phyloP scores from a whole-genome alignment of 1,140 invertebrate species.

The Parasteatoda tepidariorum region DNA sequence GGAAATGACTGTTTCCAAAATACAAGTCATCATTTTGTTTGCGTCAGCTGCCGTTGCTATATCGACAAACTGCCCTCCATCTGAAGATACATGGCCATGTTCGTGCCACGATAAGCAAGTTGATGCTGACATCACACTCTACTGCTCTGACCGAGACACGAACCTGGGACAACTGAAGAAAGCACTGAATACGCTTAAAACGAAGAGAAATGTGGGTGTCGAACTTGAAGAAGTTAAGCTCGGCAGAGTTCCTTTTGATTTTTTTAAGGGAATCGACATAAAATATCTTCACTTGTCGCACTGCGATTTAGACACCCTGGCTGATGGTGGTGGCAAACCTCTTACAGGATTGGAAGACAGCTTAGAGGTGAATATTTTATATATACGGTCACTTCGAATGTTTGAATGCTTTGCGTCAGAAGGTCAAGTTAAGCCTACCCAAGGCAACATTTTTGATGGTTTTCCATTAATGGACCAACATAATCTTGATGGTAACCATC shows the following conservation, averaged over 20 bases:
- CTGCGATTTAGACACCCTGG: background rate
- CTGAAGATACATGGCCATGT: background rate
- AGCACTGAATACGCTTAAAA: background rate
- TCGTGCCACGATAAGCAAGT: background rate
- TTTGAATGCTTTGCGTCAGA: no score
- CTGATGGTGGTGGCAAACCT: background rate
- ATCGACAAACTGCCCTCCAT: background rate
- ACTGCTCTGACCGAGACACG: background rate
- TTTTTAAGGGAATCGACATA: background rate
- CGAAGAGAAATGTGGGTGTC: background rate
- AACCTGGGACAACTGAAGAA: background rate
- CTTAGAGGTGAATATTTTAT: conserved; percentile 12
- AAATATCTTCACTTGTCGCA: background rate
- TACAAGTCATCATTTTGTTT: background rate
- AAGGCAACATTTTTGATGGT: no score
- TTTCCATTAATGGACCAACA: no score
- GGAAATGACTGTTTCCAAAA: background rate
- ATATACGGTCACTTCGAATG: no score
- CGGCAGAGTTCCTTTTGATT: background rate
- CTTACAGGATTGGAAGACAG: conserved; percentile 1
- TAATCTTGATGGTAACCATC: no score
- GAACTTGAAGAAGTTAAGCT: background rate
- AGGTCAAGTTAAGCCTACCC: no score
- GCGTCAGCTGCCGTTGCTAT: background rate
- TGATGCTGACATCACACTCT: background rate